Percentiles rank a stretch among this genome's conserved stretches.
Evolutionary conservation across 2,113 vertebrate species (phyloP).

Genomic region (Nothoprocta pentlandii): DNA sequence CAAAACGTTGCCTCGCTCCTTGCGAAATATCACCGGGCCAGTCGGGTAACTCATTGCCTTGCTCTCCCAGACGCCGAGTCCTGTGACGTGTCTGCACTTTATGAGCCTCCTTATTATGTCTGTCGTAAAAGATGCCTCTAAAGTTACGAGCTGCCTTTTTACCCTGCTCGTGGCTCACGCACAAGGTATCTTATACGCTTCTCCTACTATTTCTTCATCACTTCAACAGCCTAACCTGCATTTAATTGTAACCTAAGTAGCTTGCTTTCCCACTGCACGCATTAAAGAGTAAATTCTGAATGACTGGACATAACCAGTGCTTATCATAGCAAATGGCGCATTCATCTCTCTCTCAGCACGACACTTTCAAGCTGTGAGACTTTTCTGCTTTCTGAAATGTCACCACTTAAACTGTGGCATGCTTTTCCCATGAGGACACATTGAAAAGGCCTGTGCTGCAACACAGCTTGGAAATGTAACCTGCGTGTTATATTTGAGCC

Average conservation of each 20-base stretch:
- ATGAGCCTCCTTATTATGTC: neutral
- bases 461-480: slow-evolving; percentile 20
- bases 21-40: neutral
- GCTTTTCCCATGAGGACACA: slow-evolving; percentile 52
- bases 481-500: neutral
- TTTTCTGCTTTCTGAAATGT: slow-evolving; percentile 25
- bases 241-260: slow-evolving; percentile 64
- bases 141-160: neutral
- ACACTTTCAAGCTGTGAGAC: slow-evolving; percentile 30
- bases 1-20: neutral
- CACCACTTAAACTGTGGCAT: slow-evolving; percentile 23
- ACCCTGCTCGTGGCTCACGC: neutral
- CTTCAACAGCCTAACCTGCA: neutral
- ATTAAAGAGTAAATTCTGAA: slow-evolving; percentile 58
- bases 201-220: slow-evolving; percentile 24
- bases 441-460: slow-evolving; percentile 45
- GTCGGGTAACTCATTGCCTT: neutral
- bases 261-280: neutral
- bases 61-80: neutral
- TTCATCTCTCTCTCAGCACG: slow-evolving; percentile 50
- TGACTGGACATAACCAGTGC: slow-evolving; percentile 52
- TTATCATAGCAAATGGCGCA: slow-evolving; percentile 46
- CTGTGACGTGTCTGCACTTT: neutral
- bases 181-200: neutral
- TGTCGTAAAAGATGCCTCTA: neutral